These are phyloP conservation scores for Scylla paramamosain DNA, from an alignment of 1,140 invertebrate species.

Conservation along the genomic window DNA sequence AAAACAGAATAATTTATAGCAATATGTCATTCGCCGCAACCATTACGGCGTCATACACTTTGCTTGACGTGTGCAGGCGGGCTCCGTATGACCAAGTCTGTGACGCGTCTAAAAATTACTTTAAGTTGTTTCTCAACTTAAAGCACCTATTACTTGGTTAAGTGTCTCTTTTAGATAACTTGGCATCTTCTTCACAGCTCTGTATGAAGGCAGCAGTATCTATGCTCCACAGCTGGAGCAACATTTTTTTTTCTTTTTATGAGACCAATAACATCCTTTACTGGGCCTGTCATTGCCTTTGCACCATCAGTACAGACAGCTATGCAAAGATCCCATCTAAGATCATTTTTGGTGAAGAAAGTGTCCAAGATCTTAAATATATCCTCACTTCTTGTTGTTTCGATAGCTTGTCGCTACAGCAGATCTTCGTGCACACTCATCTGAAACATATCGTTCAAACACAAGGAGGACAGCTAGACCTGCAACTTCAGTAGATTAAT, in stretches of 20 bases:
- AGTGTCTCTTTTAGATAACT: constrained; percentile 4
- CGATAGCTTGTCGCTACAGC: constrained; percentile 28
- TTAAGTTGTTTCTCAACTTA: too few relatives aligned
- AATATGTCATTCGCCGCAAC: too few relatives aligned
- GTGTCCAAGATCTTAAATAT: constrained; percentile 14
- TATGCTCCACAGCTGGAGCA: constrained; percentile 4
- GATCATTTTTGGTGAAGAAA: too few relatives aligned
- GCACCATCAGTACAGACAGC: constrained; percentile 27
- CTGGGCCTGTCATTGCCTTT: constrained; percentile 40
- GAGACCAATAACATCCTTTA: neutral
- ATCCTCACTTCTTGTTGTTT: constrained; percentile 3
- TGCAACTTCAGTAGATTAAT: constrained; percentile 1
- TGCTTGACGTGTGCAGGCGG: too few relatives aligned
- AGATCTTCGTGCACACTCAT: constrained; percentile 29
- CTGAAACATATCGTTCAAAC: neutral
- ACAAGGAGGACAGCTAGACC: constrained; percentile 22
- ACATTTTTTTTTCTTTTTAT: neutral
- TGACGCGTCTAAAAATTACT: too few relatives aligned
- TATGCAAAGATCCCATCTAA: neutral
- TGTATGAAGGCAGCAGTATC: constrained; percentile 31
- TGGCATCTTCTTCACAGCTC: constrained; percentile 46
- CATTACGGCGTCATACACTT: too few relatives aligned
- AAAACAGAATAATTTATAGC: too few relatives aligned
- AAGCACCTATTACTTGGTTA: too few relatives aligned
- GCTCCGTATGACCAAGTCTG: too few relatives aligned